Evolutionary conservation across 2,888 invertebrate genomes (phyloP).

Genomic region (Mythimna albipuncta): DNA sequence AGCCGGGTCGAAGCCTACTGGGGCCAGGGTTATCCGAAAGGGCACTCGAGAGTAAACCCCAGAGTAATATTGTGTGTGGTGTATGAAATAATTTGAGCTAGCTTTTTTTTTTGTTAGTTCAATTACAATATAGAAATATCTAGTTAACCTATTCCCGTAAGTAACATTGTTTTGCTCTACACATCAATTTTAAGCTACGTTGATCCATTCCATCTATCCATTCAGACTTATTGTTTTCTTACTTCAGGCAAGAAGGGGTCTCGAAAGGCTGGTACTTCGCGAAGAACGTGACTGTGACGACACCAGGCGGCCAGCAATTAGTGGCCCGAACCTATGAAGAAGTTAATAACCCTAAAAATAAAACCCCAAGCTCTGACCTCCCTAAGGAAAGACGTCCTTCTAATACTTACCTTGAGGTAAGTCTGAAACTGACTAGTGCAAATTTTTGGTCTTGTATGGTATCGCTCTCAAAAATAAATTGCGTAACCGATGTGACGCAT

Average conservation of each 20-base stretch:
- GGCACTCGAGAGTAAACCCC: too few species aligned
- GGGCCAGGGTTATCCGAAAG: too few species aligned
- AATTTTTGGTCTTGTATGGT: too few species aligned
- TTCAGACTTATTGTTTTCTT: background rate
- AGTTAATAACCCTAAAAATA: slow-evolving; percentile 81
- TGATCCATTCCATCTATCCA: too few species aligned
- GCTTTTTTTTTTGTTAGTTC: too few species aligned
- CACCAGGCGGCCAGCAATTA: slow-evolving; percentile 82
- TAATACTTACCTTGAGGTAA: slow-evolving; percentile 59
- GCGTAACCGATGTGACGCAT: too few species aligned
- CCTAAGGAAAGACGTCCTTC: slow-evolving; percentile 79
- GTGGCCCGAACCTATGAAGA: slow-evolving; percentile 92
- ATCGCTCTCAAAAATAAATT: background rate
- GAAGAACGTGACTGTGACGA: slow-evolving; percentile 89
- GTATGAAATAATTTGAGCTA: background rate
- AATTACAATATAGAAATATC: background rate
- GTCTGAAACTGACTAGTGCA: background rate
- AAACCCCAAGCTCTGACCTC: slow-evolving; percentile 78
- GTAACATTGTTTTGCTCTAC: too few species aligned
- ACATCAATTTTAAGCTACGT: background rate
- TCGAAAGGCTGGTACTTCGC: slow-evolving; percentile 91
- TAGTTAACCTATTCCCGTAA: background rate
- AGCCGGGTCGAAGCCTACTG: too few species aligned
- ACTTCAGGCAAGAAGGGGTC: slow-evolving; percentile 92
- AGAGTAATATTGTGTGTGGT: too few species aligned